Percentiles rank a stretch among this genome's conserved stretches.
phyloP scores from a whole-genome alignment of 2,113 vertebrate species.

The Todiramphus saurophagus region DNA sequence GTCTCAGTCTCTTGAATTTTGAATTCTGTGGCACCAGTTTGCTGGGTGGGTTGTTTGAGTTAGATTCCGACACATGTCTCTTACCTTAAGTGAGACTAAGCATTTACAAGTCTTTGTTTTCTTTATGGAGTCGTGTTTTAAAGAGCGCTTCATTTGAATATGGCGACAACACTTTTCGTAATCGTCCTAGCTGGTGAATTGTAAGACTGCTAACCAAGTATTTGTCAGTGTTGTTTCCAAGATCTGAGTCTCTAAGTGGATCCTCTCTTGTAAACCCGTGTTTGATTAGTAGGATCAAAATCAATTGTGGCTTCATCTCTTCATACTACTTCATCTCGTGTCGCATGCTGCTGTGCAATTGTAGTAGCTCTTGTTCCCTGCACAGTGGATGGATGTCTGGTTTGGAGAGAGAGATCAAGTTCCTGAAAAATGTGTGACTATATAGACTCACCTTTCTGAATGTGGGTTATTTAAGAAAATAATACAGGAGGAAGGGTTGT shows the following conservation, averaged over 20 bases:
- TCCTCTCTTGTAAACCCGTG: neutral
- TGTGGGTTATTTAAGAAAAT: neutral
- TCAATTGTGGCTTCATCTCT: neutral
- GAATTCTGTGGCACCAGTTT: neutral
- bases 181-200: neutral
- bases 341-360: neutral
- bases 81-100: neutral
- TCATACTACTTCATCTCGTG: accelerated
- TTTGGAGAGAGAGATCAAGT: neutral
- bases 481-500: neutral
- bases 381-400: neutral
- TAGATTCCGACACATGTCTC: neutral
- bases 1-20: neutral
- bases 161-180: neutral
- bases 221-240: neutral
- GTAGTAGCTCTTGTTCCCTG: neutral
- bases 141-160: neutral
- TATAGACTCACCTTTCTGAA: neutral
- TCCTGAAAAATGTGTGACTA: neutral
- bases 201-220: neutral
- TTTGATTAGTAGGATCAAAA: neutral
- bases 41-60: neutral
- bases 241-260: neutral
- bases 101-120: constrained; percentile 17
- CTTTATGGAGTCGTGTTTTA: neutral